These are phyloP conservation scores for Automeris io DNA, from an alignment of 2,888 invertebrate genomes.

Conservation along the genomic window DNA sequence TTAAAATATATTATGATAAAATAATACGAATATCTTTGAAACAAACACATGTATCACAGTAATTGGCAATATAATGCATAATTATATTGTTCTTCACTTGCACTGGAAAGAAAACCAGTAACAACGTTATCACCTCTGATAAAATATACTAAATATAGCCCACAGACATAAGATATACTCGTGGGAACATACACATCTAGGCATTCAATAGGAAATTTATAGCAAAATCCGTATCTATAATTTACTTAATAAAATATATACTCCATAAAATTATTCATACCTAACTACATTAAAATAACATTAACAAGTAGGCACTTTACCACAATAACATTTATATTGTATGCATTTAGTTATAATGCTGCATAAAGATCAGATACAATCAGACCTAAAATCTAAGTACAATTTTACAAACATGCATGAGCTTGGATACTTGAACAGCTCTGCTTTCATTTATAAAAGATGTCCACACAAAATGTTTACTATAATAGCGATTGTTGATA, in stretches of 20 bases:
- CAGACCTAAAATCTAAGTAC: too few relatives aligned
- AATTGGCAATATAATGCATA: conserved; percentile 4
- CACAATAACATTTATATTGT: too few relatives aligned
- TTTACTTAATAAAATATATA: not conserved
- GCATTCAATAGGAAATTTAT: not conserved
- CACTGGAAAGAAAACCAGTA: conserved; percentile 16
- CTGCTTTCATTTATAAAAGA: conserved; percentile 36
- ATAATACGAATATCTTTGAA: not conserved
- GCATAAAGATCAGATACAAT: too few relatives aligned
- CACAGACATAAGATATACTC: conserved; percentile 38
- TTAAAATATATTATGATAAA: too few relatives aligned
- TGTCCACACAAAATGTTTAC: conserved; percentile 30
- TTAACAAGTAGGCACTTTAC: too few relatives aligned
- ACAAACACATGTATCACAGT: not conserved
- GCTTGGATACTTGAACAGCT: conserved; percentile 63
- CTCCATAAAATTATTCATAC: not conserved
- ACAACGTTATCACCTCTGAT: conserved; percentile 54
- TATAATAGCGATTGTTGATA: conserved; percentile 12
- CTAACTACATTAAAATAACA: too few relatives aligned
- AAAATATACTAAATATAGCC: conserved; percentile 54
- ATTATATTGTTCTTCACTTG: conserved; percentile 9
- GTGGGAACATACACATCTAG: conserved; percentile 32
- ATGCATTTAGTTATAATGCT: too few relatives aligned
- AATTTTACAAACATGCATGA: conserved; percentile 56
- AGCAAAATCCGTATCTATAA: not conserved